Percentiles rank a stretch among this genome's conserved stretches.
Conservation (phyloP, 92 coral and sea anemone genomes). For the Zoanthus gigantus region DNA sequence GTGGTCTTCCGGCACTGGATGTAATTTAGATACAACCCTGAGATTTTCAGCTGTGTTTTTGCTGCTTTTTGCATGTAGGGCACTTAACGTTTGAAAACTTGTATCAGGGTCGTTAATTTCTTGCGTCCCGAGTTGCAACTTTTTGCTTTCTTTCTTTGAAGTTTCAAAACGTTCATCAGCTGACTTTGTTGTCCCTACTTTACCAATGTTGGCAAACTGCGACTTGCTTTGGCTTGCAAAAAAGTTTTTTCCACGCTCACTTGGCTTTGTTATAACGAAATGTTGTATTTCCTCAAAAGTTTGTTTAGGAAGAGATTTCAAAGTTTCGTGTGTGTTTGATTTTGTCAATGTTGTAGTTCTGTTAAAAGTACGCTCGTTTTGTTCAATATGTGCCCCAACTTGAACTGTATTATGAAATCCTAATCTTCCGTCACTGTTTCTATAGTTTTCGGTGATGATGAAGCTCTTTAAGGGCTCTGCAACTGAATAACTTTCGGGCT, state of each 20-base stretch:
- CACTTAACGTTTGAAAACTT: neutral
- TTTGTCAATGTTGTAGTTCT: neutral
- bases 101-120: neutral
- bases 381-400: neutral
- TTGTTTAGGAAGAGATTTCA: neutral
- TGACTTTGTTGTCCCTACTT: neutral
- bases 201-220: neutral
- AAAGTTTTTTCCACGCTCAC: neutral
- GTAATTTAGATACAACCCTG: neutral
- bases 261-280: neutral
- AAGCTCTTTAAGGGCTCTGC: neutral
- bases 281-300: constrained; percentile 1
- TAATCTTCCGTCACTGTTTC: constrained; percentile 1
- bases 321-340: neutral
- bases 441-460: neutral
- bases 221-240: neutral
- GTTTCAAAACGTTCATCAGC: neutral
- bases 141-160: neutral
- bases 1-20: neutral
- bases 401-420: neutral
- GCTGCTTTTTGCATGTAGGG: neutral
- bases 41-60: neutral
- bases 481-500: neutral
- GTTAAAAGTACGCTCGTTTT: neutral
- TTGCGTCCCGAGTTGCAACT: neutral